Percentiles rank a stretch among this genome's conserved stretches.
These are phyloP conservation scores for Falco berigora DNA, from an alignment of 2,797 vertebrate genomes.

Conservation along the genomic window DNA sequence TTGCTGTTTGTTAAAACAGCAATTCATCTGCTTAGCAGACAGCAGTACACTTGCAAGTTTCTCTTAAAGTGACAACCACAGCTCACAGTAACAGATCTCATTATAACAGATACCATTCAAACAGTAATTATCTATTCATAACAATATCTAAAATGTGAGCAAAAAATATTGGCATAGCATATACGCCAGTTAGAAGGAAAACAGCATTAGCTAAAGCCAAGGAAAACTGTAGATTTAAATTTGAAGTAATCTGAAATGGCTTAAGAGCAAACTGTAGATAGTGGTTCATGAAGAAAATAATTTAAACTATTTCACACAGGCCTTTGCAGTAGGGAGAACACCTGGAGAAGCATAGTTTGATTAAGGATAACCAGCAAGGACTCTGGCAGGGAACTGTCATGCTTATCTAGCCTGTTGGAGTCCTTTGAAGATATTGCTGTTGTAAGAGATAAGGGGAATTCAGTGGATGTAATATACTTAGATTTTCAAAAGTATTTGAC, in stretches of 20 bases:
- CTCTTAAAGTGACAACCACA: neutral
- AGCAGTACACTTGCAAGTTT: neutral
- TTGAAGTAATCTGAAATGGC: neutral
- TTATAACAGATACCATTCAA: neutral
- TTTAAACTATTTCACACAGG: neutral
- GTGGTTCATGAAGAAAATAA: neutral
- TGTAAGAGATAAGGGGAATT: slow-evolving; percentile 53
- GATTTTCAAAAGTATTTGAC: slow-evolving; percentile 47
- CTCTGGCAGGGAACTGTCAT: neutral
- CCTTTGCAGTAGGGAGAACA: neutral
- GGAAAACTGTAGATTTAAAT: neutral
- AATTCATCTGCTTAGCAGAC: neutral
- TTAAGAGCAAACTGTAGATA: neutral
- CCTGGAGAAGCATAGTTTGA: slow-evolving; percentile 28
- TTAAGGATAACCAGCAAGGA: slow-evolving; percentile 35
- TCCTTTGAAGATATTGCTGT: slow-evolving; percentile 55
- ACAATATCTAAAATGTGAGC: neutral
- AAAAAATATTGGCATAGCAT: neutral
- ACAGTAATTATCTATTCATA: neutral
- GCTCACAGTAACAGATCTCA: neutral
- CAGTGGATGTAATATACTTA: slow-evolving; percentile 29
- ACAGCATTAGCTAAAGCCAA: neutral
- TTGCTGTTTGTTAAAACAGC: neutral
- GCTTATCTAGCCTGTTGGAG: slow-evolving; percentile 43
- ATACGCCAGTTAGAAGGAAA: neutral